These are phyloP conservation scores for Phataginus tetradactyla DNA, from an alignment of 2,797 vertebrate species.

Conservation along the genomic window DNA sequence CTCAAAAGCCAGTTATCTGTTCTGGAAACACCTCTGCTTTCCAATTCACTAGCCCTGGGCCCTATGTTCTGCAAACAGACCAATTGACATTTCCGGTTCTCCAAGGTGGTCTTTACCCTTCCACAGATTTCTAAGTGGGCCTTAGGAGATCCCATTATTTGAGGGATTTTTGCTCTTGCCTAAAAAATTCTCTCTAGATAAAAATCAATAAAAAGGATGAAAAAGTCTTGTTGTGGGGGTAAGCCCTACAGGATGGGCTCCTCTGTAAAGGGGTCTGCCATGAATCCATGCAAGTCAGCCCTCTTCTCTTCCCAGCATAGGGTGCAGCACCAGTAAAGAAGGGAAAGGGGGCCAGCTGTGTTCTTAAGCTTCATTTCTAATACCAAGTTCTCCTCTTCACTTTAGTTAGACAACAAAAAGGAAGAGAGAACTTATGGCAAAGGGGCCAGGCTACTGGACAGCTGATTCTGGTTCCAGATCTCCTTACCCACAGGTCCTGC, in stretches of 20 bases:
- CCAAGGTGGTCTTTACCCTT: not conserved
- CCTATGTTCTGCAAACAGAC: not conserved
- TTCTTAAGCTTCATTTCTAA: not conserved
- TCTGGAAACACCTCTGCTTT: not conserved
- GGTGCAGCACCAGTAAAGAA: not conserved
- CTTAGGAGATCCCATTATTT: not conserved
- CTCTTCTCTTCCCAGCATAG: not conserved
- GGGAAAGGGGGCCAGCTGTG: not conserved
- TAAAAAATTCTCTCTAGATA: not conserved
- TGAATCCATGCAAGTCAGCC: not conserved
- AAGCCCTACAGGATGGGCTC: not conserved
- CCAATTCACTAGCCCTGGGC: not conserved
- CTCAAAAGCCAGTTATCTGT: not conserved
- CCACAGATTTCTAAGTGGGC: not conserved
- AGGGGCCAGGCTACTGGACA: not conserved
- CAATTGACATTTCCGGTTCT: not conserved
- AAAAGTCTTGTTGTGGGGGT: not conserved
- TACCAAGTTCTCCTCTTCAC: not conserved
- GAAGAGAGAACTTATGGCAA: not conserved
- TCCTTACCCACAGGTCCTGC: not conserved
- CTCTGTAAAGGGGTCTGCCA: not conserved
- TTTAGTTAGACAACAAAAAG: not conserved
- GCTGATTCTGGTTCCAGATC: not conserved
- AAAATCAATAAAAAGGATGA: not conserved
- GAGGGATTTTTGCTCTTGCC: not conserved